Evolutionary conservation across 1,140 invertebrate genomes (phyloP).

Genomic region (Orius laevigatus): DNA sequence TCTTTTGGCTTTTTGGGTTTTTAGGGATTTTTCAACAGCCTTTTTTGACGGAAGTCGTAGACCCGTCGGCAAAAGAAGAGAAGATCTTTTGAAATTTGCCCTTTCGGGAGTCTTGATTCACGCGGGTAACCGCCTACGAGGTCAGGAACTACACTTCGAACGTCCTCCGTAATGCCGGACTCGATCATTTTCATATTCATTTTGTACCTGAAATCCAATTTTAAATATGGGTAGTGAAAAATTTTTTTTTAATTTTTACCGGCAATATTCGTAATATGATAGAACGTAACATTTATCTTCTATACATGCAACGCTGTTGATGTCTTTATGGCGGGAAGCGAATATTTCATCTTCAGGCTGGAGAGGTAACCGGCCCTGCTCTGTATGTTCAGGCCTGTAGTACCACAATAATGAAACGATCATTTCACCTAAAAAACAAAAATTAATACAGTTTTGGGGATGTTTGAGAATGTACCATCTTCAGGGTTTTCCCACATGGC

Average conservation of each 20-base stretch:
- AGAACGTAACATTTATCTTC: conserved; percentile 96
- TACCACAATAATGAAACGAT: conserved; percentile 95
- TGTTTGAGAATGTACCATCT: conserved; percentile 49
- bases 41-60: conserved; percentile 82
- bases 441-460: not conserved
- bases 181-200: not conserved
- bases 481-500: conserved; percentile 87
- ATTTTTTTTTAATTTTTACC: conserved; percentile 38
- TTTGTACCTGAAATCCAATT: conserved; percentile 3
- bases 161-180: not conserved
- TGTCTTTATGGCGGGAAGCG: conserved; percentile 83
- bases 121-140: conserved; percentile 34
- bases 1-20: not conserved
- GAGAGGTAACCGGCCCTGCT: conserved; percentile 57
- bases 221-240: not conserved
- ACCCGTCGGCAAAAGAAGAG: conserved; percentile 88
- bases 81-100: conserved; percentile 60
- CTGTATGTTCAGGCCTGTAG: conserved; percentile 92
- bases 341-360: conserved; percentile 85
- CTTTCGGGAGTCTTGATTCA: conserved; percentile 42
- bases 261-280: conserved; percentile 91
- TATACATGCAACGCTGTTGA: conserved; percentile 90
- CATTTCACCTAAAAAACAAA: conserved; percentile 63
- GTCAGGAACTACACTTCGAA: conserved; percentile 31
- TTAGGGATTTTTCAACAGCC: conserved; percentile 44